Evolutionary conservation across 2,113 vertebrate genomes (phyloP), one percentile per base, ranked within the genome.

Genomic region (Gallinago jamesoni): DNA sequence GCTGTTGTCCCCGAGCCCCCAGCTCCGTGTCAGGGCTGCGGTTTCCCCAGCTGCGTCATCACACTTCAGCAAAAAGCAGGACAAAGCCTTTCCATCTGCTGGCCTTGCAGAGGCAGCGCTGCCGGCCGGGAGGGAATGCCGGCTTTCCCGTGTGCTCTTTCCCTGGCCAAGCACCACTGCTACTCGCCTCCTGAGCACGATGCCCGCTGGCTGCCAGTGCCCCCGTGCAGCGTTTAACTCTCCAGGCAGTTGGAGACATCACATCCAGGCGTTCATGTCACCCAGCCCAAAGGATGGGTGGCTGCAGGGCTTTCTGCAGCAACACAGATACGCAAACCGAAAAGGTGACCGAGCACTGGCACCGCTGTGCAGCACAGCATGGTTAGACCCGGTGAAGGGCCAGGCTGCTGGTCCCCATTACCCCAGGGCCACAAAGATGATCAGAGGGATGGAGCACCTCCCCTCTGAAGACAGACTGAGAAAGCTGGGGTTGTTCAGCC

Each of bases 111-210:
- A n/a, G 48, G 27, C 8, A 5, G 43, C 4, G 3, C 77, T 23
- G 28, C 31, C 0, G 25, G 21, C 4, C 0, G 1, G 35, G 43
- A 84, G 43, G 37, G 48, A 37, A 22, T 43, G 66, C 12, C 14
- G 3, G 33, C 10, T 31, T 28, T 12, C 19, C 48, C 0, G 0
- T 2, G 2, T 2, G 4, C 7, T 9, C 24, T 37, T 55, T 37
- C 60, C 31, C 37, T 6, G 25, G 6, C 39, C 7, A 1, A 30
- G 33, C 23, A 7, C 37, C 9, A 0, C 47, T 7, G 27, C 82
- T 10, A 6, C 48, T 45, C 5, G 6, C 39, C 8, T 19, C 25
- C 59, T 1, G 11, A 41, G 30, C 7, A 1, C 3, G 1, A 31
- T 8, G 21, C 13, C 45, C 2, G 2, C 25, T 19, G 21, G 45